These are phyloP conservation scores for Cathartes aura DNA, from an alignment of 2,113 vertebrate genomes.

Conservation along the genomic window DNA sequence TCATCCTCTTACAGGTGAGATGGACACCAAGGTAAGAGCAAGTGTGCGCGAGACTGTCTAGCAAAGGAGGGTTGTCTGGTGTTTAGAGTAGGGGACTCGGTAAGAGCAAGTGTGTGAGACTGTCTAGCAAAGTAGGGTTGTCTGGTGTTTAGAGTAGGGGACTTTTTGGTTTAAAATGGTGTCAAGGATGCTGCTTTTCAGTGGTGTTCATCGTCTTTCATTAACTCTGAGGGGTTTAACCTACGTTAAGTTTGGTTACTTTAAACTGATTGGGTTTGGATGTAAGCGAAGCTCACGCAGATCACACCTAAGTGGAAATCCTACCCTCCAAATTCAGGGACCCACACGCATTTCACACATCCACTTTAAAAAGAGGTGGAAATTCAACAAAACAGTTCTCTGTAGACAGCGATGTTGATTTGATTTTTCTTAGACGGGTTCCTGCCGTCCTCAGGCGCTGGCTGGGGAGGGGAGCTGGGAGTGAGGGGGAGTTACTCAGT, in stretches of 20 bases:
- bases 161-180: accelerated
- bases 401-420: not conserved
- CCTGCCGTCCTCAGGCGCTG: accelerated
- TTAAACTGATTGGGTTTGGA: not conserved
- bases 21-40: accelerated
- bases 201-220: accelerated
- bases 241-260: accelerated
- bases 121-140: not conserved
- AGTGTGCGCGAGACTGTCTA: accelerated
- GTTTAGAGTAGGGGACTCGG: not conserved
- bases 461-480: not conserved
- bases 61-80: not conserved
- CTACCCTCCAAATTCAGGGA: not conserved
- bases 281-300: not conserved
- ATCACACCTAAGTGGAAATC: not conserved
- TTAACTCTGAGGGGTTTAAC: not conserved
- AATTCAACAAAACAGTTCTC: not conserved
- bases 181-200: not conserved
- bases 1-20: constrained; percentile 89
- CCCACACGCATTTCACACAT: accelerated
- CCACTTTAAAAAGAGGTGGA: not conserved
- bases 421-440: not conserved
- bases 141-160: no score
- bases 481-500: accelerated
- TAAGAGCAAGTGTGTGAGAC: accelerated